These are phyloP conservation scores for Nannobrachium achirus DNA, from an alignment of 2,113 vertebrate species.

Conservation along the genomic window DNA sequence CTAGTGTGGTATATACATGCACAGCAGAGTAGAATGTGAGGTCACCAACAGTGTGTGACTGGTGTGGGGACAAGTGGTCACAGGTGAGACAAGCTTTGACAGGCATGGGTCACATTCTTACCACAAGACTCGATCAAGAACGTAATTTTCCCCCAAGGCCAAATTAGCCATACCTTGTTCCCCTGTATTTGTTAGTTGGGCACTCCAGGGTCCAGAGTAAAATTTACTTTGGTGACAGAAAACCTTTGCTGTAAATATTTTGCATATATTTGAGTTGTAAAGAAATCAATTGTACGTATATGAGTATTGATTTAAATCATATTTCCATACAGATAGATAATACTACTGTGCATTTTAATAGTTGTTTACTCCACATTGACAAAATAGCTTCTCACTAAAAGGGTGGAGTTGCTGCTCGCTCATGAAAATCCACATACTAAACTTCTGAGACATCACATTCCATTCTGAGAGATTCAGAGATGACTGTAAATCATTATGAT, in stretches of 20 bases:
- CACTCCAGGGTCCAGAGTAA: too few relatives aligned
- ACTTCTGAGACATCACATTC: constrained; percentile 30
- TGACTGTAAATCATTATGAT: constrained; percentile 25
- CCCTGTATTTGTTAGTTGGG: not conserved
- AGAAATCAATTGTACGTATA: not conserved
- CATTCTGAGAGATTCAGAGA: constrained; percentile 31
- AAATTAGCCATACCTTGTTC: constrained; percentile 30
- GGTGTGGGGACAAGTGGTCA: constrained; percentile 52
- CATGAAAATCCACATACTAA: constrained; percentile 23
- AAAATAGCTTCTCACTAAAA: constrained; percentile 35
- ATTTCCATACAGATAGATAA: not conserved
- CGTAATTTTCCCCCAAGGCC: constrained; percentile 5
- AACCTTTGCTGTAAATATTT: too few relatives aligned
- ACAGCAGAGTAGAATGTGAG: constrained; percentile 48
- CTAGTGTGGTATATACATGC: constrained; percentile 30
- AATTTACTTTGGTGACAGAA: too few relatives aligned
- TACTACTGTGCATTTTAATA: not conserved
- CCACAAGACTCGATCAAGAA: constrained; percentile 38
- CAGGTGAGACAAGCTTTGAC: constrained; percentile 68
- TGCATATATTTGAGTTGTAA: too few relatives aligned
- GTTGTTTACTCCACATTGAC: constrained; percentile 23
- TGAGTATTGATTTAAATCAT: not conserved
- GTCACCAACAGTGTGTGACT: constrained; percentile 39
- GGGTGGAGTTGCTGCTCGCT: constrained; percentile 26
- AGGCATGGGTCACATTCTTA: constrained; percentile 43